Percentiles rank a stretch among this genome's conserved stretches.
Conservation (phyloP, 2,888 invertebrate genomes). For the Chaitophorus viminalis region DNA sequence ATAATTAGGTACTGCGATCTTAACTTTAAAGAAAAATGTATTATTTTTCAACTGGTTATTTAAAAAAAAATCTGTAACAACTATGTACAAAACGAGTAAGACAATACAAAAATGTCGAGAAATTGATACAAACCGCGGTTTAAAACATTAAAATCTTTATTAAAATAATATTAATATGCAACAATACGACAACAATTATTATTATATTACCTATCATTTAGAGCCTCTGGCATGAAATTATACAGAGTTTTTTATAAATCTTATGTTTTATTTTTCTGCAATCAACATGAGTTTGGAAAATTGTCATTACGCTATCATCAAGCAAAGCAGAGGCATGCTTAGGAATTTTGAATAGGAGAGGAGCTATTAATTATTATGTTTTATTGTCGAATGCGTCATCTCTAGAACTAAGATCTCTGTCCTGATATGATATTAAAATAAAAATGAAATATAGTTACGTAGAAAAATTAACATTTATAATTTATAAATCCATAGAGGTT, state of each 20-base stretch:
- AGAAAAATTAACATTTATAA: no score
- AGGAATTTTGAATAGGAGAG: no score
- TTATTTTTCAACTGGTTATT: no score
- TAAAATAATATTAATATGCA: background rate
- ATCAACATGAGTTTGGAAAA: background rate
- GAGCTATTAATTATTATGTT: no score
- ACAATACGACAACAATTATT: constrained; percentile 23
- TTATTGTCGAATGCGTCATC: no score
- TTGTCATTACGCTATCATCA: constrained; percentile 11
- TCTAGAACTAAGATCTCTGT: no score
- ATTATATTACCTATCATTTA: background rate
- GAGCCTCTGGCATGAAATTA: background rate
- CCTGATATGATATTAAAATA: no score
- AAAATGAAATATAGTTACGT: no score
- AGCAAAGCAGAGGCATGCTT: no score
- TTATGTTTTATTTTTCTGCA: background rate
- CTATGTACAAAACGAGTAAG: constrained; percentile 17
- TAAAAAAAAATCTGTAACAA: background rate
- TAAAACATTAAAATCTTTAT: constrained; percentile 9
- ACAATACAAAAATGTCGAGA: constrained; percentile 6
- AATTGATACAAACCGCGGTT: constrained; percentile 26
- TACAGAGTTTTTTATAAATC: background rate
- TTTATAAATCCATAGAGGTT: no score
- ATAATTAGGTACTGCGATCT: no score
- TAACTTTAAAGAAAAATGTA: no score